Percentiles rank a stretch among this genome's conserved stretches.
phyloP scores from a whole-genome alignment of 2,888 invertebrate genomes.

The Xestia xanthographa region DNA sequence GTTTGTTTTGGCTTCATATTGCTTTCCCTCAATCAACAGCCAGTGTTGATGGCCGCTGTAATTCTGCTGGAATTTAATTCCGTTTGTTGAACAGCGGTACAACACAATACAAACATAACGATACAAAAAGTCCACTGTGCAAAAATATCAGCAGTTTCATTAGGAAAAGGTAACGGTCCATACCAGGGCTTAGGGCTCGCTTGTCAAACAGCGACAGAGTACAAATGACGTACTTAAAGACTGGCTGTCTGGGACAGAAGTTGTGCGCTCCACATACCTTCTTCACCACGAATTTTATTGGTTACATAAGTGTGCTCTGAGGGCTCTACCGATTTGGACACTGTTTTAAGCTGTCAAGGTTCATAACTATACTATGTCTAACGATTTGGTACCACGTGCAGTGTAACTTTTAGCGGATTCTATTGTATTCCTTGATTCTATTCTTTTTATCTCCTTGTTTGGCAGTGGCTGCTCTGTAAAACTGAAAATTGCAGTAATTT shows the following conservation, averaged over 20 bases:
- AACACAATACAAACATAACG: conserved; percentile 24
- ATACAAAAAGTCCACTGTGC: conserved; percentile 18
- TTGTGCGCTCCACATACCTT: background rate
- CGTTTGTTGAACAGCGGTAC: conserved; percentile 30
- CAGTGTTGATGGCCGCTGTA: conserved; percentile 39
- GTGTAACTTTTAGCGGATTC: background rate
- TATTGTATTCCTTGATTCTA: background rate
- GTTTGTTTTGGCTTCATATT: conserved; percentile 37
- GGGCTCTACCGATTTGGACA: background rate
- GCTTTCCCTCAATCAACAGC: conserved; percentile 50
- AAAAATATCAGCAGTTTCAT: conserved; percentile 27
- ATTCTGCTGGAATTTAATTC: conserved; percentile 49
- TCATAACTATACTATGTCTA: no score
- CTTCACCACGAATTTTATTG: background rate
- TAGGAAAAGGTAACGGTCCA: background rate
- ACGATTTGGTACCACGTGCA: no score
- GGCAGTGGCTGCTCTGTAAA: no score
- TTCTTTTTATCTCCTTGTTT: background rate
- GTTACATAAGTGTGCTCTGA: background rate
- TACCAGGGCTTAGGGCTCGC: background rate
- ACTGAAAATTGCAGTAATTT: no score
- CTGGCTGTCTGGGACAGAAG: background rate
- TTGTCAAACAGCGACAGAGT: background rate
- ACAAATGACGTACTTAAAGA: background rate
- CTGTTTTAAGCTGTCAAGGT: no score